Base-by-base conservation (phyloP, 2,888 invertebrate genomes). In the Drosophila subsilvestris region DNA sequence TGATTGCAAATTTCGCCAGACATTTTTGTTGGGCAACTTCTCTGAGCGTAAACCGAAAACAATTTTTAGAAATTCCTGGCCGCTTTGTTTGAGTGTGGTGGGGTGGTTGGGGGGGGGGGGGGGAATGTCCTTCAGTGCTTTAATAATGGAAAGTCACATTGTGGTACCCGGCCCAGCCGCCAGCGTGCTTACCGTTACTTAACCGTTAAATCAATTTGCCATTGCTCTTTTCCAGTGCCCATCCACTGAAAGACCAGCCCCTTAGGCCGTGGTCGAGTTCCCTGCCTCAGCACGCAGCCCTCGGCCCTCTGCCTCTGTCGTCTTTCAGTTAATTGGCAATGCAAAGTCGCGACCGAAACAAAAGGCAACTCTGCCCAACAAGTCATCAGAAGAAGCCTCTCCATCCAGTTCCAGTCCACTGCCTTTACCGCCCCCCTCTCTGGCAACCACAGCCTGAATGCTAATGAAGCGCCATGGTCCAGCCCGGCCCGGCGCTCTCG, bases 161-260 rank as follows among this genome's bases (percentile, higher is more conserved):
- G 4, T 32, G 32, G 12, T 32, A 32, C 12, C 4, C 12, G 32
- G 32, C 12, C 32, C n/a, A n/a, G n/a, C n/a, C 0, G 32, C 32
- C 5, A 5, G 5, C 32, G 4, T 32, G 12, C 32, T 32, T 57
- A 18, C 14, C 18, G 37, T 42, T 20, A 27, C 42, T 42, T n/a
- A 32, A 25, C 58, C 58, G 32, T 59, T 57, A 57, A 60, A 60
- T 60, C 59, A 60, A 60, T 60, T 60, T 60, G 27, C 43, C 59
- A 27, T 43, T 42, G 20, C 20, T 12, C 20, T 42, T 25, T 12
- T 10, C 17, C 47, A 32, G 32, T 14, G 12, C 32, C 32, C 12
- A 4, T 12, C 12, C 32, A 10, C 12, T 12, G 32, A 32, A 32
- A 32, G 4, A 1, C 1, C 20, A 1, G 25, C 25, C 32, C 32